phyloP scores from a whole-genome alignment of 2,888 invertebrate genomes.

The Dorcus hopei region DNA sequence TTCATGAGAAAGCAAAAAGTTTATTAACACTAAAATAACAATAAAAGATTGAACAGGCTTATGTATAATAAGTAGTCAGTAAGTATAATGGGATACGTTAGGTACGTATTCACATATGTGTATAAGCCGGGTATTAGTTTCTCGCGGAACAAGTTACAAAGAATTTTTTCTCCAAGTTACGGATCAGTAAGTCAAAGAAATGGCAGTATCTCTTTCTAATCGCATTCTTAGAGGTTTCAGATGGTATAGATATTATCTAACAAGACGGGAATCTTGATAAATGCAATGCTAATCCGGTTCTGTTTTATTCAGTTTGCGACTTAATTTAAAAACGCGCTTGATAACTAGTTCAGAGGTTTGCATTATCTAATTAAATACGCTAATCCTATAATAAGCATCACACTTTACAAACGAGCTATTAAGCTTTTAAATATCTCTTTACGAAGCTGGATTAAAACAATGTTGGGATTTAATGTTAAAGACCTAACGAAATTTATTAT shows the following conservation, averaged over 20 bases:
- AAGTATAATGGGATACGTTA: too few species aligned
- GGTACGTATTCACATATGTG: background rate
- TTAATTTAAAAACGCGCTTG: conserved; percentile 18
- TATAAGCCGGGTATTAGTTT: background rate
- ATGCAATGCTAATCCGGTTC: conserved; percentile 27
- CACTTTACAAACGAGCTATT: background rate
- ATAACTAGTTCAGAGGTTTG: conserved; percentile 13
- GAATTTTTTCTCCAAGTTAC: conserved; percentile 17
- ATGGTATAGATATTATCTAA: conserved; percentile 27
- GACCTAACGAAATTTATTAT: too few species aligned
- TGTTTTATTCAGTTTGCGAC: conserved; percentile 20
- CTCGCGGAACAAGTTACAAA: conserved; percentile 2
- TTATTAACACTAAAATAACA: too few species aligned
- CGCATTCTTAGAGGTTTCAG: conserved; percentile 32
- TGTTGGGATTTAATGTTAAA: too few species aligned
- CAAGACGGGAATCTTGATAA: conserved; percentile 36
- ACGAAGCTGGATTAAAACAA: too few species aligned
- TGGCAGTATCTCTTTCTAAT: conserved; percentile 44
- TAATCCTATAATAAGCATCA: background rate
- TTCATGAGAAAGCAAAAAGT: too few species aligned
- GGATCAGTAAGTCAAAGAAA: conserved; percentile 43
- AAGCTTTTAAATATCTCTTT: too few species aligned
- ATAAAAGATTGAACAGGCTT: too few species aligned
- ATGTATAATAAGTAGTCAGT: too few species aligned
- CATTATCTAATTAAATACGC: conserved; percentile 13